Evolutionary conservation across 2,113 vertebrate genomes (phyloP).

Genomic region (Apus apus): DNA sequence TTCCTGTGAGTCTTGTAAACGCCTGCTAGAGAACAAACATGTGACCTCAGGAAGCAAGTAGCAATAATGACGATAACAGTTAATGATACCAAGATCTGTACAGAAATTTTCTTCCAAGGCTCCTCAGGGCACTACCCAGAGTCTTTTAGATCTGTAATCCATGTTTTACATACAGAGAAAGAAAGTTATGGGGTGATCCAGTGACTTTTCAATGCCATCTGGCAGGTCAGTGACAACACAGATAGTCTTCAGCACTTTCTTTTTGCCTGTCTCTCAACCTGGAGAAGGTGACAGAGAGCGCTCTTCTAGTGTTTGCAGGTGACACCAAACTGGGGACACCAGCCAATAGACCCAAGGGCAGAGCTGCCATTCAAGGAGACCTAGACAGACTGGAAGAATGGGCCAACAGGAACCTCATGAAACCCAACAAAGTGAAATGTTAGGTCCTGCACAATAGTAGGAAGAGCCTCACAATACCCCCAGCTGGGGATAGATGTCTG

Average conservation of each 20-base stretch:
- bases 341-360: not conserved
- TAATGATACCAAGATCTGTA: not conserved
- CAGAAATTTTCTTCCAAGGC: not conserved
- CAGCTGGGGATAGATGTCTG: not conserved
- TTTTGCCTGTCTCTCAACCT: not conserved
- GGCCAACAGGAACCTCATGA: not conserved
- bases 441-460: not conserved
- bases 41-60: not conserved
- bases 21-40: not conserved
- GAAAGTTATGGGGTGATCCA: not conserved
- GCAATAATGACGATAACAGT: not conserved
- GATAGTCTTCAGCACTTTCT: not conserved
- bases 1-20: not conserved
- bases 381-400: not conserved
- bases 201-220: not conserved
- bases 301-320: not conserved
- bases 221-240: not conserved
- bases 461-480: not conserved
- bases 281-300: not conserved
- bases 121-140: not conserved
- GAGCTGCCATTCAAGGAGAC: not conserved
- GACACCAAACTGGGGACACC: not conserved
- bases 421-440: not conserved
- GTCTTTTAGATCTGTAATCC: not conserved
- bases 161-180: not conserved